phyloP scores from a whole-genome alignment of 2,888 invertebrate genomes.

The Parnassius glacialis region DNA sequence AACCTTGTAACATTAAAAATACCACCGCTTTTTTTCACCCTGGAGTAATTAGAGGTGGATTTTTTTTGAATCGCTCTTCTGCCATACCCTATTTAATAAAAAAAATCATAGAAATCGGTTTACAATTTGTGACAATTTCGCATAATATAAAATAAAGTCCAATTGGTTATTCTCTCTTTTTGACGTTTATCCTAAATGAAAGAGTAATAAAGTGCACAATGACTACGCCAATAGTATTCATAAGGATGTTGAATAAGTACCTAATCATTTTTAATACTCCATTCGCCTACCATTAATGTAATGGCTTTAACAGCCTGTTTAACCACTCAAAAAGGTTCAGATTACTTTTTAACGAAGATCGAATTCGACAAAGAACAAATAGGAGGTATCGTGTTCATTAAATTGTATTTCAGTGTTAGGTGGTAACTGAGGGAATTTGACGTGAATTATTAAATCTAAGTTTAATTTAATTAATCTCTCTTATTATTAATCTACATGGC shows the following conservation, averaged over 20 bases:
- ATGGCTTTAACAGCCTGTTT: constrained; percentile 2
- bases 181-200: neutral
- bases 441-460: no score
- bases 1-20: no score
- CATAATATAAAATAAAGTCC: no score
- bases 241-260: constrained; percentile 7
- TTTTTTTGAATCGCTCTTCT: no score
- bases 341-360: constrained; percentile 9
- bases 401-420: neutral
- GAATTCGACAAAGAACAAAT: neutral
- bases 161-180: neutral
- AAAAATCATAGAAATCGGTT: no score
- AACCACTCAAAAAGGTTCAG: constrained; percentile 12
- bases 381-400: neutral
- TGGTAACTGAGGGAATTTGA: neutral
- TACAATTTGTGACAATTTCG: no score
- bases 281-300: neutral
- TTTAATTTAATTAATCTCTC: no score
- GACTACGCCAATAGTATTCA: neutral
- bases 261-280: constrained; percentile 4
- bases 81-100: no score
- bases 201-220: neutral
- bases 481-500: no score
- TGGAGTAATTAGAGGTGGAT: no score
- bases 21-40: no score